Evolutionary conservation across 2,797 vertebrate species (phyloP).

Genomic region (Gorsachius magnificus): DNA sequence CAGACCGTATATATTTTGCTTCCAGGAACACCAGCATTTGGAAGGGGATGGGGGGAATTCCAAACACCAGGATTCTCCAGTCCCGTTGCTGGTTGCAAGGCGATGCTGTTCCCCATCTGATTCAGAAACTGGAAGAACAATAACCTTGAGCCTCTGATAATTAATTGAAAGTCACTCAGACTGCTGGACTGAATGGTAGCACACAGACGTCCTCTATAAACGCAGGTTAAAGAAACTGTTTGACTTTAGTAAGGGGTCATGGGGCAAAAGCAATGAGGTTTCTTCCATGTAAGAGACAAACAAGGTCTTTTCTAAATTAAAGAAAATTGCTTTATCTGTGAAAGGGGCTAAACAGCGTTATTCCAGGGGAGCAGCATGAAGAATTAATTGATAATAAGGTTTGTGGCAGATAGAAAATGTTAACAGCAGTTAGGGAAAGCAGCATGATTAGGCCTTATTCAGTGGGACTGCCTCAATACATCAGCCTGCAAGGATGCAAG

Average conservation of each 20-base stretch:
- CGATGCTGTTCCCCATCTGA: not conserved
- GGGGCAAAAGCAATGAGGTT: not conserved
- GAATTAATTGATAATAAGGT: not conserved
- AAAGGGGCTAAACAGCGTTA: not conserved
- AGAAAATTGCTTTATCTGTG: not conserved
- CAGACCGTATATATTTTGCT: not conserved
- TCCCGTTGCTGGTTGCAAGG: not conserved
- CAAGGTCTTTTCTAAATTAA: not conserved
- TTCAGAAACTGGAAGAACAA: not conserved
- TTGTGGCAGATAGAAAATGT: not conserved
- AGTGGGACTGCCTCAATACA: not conserved
- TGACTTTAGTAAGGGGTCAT: not conserved
- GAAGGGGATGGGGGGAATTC: not conserved
- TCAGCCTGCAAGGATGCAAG: not conserved
- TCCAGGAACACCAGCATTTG: not conserved
- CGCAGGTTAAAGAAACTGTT: not conserved
- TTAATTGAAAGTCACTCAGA: not conserved
- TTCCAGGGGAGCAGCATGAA: not conserved
- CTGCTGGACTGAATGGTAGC: not conserved
- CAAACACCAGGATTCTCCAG: not conserved
- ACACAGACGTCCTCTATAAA: not conserved
- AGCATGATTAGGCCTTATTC: not conserved
- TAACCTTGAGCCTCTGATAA: not conserved
- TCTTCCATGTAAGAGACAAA: not conserved
- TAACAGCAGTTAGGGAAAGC: not conserved